Percentiles rank a stretch among this genome's conserved stretches.
Conservation (phyloP, 2,888 invertebrate genomes). For the Agapostemon virescens region DNA sequence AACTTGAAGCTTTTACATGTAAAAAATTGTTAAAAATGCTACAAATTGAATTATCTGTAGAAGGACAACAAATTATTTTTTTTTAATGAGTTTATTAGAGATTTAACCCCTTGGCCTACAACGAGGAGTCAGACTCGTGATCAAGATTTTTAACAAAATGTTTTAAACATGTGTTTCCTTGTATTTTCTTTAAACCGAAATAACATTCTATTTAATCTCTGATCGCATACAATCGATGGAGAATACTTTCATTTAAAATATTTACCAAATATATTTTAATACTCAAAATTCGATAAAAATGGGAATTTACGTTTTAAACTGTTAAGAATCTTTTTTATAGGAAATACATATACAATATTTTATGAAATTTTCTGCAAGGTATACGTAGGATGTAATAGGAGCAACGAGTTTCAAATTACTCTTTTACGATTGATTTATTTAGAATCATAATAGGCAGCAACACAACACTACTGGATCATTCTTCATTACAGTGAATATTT, state of each 20-base stretch:
- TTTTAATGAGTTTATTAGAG: no score
- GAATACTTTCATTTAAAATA: neutral
- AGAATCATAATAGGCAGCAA: conserved; percentile 25
- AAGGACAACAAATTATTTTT: no score
- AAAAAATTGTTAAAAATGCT: no score
- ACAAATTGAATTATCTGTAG: no score
- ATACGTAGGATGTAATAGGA: neutral
- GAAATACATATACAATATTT: neutral
- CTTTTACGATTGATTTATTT: conserved; percentile 76
- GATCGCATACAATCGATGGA: neutral
- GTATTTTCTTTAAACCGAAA: no score
- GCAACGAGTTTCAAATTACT: conserved; percentile 69
- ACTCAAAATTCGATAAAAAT: neutral
- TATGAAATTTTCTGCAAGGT: neutral
- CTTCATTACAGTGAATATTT: neutral
- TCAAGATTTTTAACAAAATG: no score
- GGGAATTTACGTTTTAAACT: neutral
- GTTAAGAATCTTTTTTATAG: neutral
- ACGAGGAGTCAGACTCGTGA: no score
- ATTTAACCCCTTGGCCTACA: no score
- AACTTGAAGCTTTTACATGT: no score
- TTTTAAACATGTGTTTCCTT: no score
- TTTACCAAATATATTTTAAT: neutral
- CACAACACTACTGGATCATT: neutral
- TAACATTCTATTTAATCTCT: no score